Evolutionary conservation across 2,888 invertebrate genomes (phyloP).

Genomic region (Xanthorhoe spadicearia): DNA sequence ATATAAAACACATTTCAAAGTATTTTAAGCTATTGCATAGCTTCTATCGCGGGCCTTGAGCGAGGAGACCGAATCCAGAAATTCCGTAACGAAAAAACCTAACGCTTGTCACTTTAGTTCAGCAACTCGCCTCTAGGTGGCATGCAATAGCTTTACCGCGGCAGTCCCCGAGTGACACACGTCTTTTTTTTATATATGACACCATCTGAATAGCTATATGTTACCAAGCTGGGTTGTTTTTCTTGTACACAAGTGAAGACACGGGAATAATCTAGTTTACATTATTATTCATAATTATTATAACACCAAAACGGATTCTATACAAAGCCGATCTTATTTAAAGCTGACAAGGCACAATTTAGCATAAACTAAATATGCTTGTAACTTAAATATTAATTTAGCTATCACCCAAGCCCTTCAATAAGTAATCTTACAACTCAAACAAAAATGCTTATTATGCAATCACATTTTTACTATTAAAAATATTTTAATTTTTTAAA

Average conservation of each 20-base stretch:
- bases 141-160: no score
- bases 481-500: not conserved
- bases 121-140: no score
- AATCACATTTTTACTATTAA: not conserved
- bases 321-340: conserved; percentile 31
- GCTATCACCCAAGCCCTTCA: not conserved
- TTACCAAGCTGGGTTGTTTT: no score
- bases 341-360: conserved; percentile 44
- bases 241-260: not conserved
- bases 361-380: conserved; percentile 41
- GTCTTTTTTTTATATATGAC: no score
- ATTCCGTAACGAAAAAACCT: no score
- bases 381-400: conserved; percentile 24
- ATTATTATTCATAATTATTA: conserved; percentile 10
- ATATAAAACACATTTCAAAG: no score
- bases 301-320: conserved; percentile 26
- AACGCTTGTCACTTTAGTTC: no score
- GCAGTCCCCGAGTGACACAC: no score
- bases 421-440: conserved; percentile 14
- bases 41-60: no score
- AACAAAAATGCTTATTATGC: conserved; percentile 35
- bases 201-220: no score
- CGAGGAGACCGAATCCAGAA: no score
- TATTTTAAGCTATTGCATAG: no score
- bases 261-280: not conserved